Evolutionary conservation across 2,797 vertebrate species (phyloP).

Genomic region (Takifugu rubripes): DNA sequence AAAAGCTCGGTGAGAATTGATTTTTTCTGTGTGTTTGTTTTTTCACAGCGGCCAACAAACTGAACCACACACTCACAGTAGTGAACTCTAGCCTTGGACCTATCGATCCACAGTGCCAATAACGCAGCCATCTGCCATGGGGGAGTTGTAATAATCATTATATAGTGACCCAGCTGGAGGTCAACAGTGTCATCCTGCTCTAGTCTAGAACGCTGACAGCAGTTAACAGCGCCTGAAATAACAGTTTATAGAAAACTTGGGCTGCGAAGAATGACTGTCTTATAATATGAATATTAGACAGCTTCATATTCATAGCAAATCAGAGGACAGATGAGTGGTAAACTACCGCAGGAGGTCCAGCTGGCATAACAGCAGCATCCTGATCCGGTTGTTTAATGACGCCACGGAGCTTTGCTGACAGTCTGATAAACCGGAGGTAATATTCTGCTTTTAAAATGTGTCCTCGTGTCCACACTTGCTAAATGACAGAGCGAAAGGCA

Average conservation of each 20-base stretch:
- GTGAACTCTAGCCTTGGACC: slow-evolving; percentile 50
- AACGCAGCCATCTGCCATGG: slow-evolving; percentile 64
- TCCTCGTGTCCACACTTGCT: background rate
- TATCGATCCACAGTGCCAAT: slow-evolving; percentile 71
- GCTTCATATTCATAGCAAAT: no score
- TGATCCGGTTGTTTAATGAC: no score
- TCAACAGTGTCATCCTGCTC: slow-evolving; percentile 44
- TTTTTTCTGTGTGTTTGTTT: slow-evolving; percentile 27
- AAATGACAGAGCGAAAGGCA: slow-evolving; percentile 35
- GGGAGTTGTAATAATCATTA: slow-evolving; percentile 70
- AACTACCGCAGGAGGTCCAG: no score
- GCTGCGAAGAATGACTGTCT: no score
- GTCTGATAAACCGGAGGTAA: slow-evolving; percentile 26
- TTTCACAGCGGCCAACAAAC: slow-evolving; percentile 58
- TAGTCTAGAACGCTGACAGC: slow-evolving; percentile 21
- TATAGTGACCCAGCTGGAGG: slow-evolving; percentile 56
- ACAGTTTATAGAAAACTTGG: slow-evolving; percentile 3
- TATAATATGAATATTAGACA: no score
- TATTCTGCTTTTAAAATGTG: slow-evolving; percentile 12
- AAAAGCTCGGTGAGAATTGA: slow-evolving; percentile 61
- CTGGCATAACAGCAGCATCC: no score
- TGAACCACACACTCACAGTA: slow-evolving; percentile 36
- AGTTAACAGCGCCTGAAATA: background rate
- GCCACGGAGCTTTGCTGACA: slow-evolving; percentile 15
- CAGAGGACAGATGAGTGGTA: slow-evolving; percentile 4